phyloP scores from a whole-genome alignment of 2,797 vertebrate species.

The Balearica regulorum region DNA sequence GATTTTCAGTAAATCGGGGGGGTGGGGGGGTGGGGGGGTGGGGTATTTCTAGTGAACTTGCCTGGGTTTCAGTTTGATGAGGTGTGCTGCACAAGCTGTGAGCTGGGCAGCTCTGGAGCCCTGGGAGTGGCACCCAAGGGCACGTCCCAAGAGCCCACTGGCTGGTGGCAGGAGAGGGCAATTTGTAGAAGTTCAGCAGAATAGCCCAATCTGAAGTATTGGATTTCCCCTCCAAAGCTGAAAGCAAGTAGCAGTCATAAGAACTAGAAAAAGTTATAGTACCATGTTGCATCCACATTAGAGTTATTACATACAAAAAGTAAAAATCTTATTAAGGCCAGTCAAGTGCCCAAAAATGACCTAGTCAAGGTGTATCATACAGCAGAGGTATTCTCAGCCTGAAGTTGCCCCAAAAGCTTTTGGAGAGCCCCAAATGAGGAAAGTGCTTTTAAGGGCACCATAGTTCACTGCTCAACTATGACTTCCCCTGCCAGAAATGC shows the following conservation, averaged over 20 bases:
- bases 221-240: background rate
- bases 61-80: background rate
- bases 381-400: background rate
- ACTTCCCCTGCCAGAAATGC: background rate
- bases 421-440: background rate
- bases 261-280: background rate
- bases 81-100: fast-evolving
- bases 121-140: background rate
- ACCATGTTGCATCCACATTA: background rate
- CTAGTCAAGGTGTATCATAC: background rate
- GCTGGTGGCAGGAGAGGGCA: background rate
- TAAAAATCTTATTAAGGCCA: background rate
- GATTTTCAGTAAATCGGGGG: background rate
- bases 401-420: background rate
- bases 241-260: background rate
- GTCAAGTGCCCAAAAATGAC: background rate
- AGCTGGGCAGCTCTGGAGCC: background rate
- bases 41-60: background rate
- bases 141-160: background rate
- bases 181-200: background rate
- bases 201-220: background rate
- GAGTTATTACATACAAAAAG: background rate
- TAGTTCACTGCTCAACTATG: background rate
- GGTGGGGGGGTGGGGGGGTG: too few species aligned
- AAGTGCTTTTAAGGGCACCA: background rate